Conservation (phyloP, 2,113 vertebrate genomes). For the Ammodytes dubius region DNA sequence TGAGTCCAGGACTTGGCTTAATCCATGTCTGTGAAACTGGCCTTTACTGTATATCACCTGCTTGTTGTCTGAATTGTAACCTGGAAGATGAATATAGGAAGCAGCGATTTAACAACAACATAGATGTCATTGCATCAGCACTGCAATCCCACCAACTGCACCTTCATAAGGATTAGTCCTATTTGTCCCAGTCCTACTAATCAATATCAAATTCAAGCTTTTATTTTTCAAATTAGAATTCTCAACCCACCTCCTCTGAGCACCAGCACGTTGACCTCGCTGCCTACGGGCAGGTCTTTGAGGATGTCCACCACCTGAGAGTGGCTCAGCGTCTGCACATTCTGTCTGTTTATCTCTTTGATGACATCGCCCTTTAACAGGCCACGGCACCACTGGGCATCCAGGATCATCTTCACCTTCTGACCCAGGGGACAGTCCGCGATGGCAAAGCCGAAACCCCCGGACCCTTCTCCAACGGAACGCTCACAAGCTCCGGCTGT, state of each 20-base stretch:
- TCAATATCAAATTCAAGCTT: too few species aligned
- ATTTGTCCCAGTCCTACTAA: neutral
- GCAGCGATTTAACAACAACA: slow-evolving; percentile 24
- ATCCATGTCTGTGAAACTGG: too few species aligned
- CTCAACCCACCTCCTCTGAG: slow-evolving; percentile 92
- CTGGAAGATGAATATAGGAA: slow-evolving; percentile 41
- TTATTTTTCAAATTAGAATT: too few species aligned
- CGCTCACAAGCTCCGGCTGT: slow-evolving; percentile 93
- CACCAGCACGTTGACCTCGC: slow-evolving; percentile 94
- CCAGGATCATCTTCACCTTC: slow-evolving; percentile 99
- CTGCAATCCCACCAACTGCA: slow-evolving; percentile 28
- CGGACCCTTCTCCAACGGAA: slow-evolving; percentile 94
- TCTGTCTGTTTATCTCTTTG: slow-evolving; percentile 96
- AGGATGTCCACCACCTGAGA: slow-evolving; percentile 98
- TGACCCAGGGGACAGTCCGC: slow-evolving; percentile 96
- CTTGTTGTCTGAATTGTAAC: slow-evolving; percentile 42
- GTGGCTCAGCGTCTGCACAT: slow-evolving; percentile 94
- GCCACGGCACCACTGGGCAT: slow-evolving; percentile 97
- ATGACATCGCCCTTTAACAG: slow-evolving; percentile 96
- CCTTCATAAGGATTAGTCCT: slow-evolving; percentile 29
- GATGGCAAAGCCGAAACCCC: slow-evolving; percentile 97
- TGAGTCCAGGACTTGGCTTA: too few species aligned
- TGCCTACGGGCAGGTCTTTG: slow-evolving; percentile 94
- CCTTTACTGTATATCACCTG: slow-evolving; percentile 17
- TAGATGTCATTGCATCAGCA: slow-evolving; percentile 20